Evolutionary conservation across 2,113 vertebrate genomes (phyloP).

Genomic region (Cepphus grylle): DNA sequence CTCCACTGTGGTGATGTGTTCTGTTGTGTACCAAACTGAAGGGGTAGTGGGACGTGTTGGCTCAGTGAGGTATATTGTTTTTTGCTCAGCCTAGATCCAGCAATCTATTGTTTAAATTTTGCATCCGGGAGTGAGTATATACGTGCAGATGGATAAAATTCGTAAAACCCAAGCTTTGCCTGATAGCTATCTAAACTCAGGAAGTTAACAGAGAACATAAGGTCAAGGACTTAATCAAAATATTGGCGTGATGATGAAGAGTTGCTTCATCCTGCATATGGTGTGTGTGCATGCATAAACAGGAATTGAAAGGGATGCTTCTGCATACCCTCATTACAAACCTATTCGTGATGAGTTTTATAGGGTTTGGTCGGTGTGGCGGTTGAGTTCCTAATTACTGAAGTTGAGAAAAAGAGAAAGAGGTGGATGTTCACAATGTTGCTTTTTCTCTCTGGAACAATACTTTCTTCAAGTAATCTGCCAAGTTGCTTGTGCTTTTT

Average conservation of each 20-base stretch:
- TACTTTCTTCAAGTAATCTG: not conserved
- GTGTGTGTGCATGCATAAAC: not conserved
- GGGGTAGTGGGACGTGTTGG: not conserved
- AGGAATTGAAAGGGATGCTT: not conserved
- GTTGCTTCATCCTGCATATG: not conserved
- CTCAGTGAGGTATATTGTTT: not conserved
- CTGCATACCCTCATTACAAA: not conserved
- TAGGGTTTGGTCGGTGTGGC: not conserved
- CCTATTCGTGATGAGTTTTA: not conserved
- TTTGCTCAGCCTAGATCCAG: not conserved
- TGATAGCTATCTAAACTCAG: constrained; percentile 5
- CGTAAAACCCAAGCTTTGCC: not conserved
- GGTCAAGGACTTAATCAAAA: constrained; percentile 25
- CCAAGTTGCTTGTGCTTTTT: constrained; percentile 20
- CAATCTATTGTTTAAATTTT: not conserved
- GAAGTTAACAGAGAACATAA: constrained; percentile 31
- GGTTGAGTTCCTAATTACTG: not conserved
- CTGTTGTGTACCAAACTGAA: not conserved
- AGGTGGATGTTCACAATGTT: not conserved
- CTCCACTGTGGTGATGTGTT: not conserved
- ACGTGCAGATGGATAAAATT: not conserved
- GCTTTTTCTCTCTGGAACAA: not conserved
- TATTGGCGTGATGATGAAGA: not conserved
- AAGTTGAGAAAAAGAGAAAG: not conserved
- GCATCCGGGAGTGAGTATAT: not conserved